These are phyloP conservation scores for Parasteatoda lunata DNA, from an alignment of 2,888 invertebrate genomes.

Conservation along the genomic window DNA sequence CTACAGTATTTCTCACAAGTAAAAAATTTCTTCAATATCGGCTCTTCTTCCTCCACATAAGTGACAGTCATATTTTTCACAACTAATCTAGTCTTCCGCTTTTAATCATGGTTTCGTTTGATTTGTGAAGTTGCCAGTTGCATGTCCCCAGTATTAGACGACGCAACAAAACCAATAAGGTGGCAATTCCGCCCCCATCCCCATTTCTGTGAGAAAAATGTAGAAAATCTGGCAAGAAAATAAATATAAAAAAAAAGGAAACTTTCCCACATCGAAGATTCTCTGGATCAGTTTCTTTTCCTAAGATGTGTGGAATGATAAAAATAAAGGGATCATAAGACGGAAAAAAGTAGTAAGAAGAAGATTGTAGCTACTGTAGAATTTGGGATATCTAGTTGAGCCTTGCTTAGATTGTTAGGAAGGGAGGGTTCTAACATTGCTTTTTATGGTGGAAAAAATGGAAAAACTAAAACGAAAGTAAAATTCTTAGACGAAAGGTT, in stretches of 20 bases:
- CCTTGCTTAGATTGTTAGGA: too few species aligned
- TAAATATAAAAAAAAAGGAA: constrained; percentile 19
- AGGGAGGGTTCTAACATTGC: too few species aligned
- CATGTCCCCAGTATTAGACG: neutral
- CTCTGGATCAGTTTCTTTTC: constrained; percentile 44
- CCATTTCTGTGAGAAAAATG: neutral
- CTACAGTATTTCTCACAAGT: neutral
- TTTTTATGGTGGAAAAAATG: too few species aligned
- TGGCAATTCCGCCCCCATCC: neutral
- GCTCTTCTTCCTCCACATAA: neutral
- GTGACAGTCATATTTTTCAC: neutral
- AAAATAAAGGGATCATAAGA: too few species aligned
- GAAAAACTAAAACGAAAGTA: too few species aligned
- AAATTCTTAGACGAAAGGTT: too few species aligned
- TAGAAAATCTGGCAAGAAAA: neutral
- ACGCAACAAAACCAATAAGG: neutral
- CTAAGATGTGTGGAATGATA: neutral
- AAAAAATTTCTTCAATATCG: neutral
- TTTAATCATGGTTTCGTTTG: neutral
- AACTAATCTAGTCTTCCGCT: too few species aligned
- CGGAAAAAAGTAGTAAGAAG: too few species aligned
- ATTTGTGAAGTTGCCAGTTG: neutral
- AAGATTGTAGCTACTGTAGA: too few species aligned
- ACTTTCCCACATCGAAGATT: constrained; percentile 27
- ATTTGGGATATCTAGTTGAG: too few species aligned